Percentiles rank a stretch among this genome's conserved stretches.
phyloP scores from a whole-genome alignment of 2,113 vertebrate species.

The Atrichornis clamosus region DNA sequence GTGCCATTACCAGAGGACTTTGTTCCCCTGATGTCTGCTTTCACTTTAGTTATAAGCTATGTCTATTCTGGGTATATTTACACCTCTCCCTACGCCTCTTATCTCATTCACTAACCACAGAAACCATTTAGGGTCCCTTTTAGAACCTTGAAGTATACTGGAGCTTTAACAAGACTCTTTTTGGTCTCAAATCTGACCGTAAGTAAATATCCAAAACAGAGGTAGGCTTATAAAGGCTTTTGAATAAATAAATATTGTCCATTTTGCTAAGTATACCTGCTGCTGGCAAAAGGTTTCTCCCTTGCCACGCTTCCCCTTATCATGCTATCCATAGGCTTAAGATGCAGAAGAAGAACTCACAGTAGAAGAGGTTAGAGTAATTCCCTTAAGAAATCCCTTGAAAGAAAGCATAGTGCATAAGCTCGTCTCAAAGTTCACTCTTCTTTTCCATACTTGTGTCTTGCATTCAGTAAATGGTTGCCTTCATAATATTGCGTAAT shows the following conservation, averaged over 20 bases:
- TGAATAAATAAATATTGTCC: conserved; percentile 31
- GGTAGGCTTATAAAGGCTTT: conserved; percentile 69
- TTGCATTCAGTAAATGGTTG: background rate
- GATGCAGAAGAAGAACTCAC: conserved; percentile 39
- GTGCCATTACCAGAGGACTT: conserved; percentile 46
- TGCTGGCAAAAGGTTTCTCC: background rate
- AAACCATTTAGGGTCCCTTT: conserved; percentile 42
- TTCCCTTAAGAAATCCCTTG: conserved; percentile 67
- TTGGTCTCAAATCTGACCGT: conserved; percentile 21
- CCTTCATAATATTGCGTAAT: background rate
- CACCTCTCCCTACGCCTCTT: background rate
- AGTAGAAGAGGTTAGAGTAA: conserved; percentile 55
- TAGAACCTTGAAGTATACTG: conserved; percentile 41
- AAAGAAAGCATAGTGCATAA: conserved; percentile 56
- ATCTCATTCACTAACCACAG: conserved; percentile 27
- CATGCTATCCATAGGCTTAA: conserved; percentile 49
- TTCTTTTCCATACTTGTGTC: background rate
- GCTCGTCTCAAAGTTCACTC: background rate
- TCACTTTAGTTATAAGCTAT: conserved; percentile 38
- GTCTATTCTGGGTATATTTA: conserved; percentile 52
- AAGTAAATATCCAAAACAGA: conserved; percentile 57
- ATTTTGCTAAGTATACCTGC: conserved; percentile 23
- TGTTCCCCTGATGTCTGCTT: background rate
- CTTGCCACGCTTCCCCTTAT: conserved; percentile 38
- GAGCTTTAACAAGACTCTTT: conserved; percentile 13